Conservation (phyloP, 1,140 invertebrate genomes). For the Periplaneta americana region DNA sequence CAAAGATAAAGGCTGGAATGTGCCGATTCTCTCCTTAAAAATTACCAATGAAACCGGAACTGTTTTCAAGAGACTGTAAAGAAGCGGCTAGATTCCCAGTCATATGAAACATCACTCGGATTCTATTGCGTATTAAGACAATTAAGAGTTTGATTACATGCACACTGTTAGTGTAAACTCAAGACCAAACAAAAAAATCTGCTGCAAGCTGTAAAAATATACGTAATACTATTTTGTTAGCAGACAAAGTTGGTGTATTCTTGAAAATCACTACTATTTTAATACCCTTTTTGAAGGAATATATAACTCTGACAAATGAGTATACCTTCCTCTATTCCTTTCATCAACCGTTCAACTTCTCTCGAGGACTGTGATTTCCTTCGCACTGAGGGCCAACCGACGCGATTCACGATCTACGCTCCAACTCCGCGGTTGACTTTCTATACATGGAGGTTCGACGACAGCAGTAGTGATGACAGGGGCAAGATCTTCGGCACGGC, state of each 20-base stretch:
- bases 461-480: not conserved
- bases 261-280: not conserved
- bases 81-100: not conserved
- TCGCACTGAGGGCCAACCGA: not conserved
- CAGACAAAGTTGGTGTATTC: not conserved
- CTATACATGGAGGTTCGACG: not conserved
- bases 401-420: not conserved
- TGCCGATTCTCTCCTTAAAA: not conserved
- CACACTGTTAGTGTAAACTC: not conserved
- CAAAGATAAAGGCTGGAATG: not conserved
- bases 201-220: not conserved
- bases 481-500: not conserved
- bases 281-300: not conserved
- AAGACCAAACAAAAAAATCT: not conserved
- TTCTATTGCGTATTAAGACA: not conserved
- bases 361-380: not conserved
- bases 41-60: not conserved
- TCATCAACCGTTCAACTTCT: not conserved
- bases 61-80: not conserved
- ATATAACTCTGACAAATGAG: not conserved
- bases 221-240: not conserved
- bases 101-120: not conserved
- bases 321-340: not conserved
- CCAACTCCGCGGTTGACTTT: not conserved
- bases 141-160: too few species aligned